A percentile compares a stretch with the other conserved stretches of the same genome.
Evolutionary conservation across 2,113 vertebrate genomes (phyloP).

Genomic region (Tupaia chinensis): DNA sequence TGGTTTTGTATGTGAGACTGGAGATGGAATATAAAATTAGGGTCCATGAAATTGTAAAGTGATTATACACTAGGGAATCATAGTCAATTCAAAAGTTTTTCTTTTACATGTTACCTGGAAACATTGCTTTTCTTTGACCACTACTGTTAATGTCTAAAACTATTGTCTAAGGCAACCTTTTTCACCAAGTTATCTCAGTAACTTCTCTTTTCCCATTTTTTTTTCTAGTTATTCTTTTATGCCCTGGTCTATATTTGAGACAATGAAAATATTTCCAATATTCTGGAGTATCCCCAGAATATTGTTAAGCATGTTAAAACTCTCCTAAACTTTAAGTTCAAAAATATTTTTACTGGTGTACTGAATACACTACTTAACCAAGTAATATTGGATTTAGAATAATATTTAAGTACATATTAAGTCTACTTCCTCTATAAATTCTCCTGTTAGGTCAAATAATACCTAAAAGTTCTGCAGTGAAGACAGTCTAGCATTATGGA

Average conservation of each 20-base stretch:
- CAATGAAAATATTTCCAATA: too few species aligned
- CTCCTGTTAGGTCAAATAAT: neutral
- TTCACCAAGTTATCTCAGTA: neutral
- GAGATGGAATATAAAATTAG: neutral
- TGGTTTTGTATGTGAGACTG: neutral
- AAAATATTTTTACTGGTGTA: neutral
- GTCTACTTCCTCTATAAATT: neutral
- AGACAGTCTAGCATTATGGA: neutral
- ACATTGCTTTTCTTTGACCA: neutral
- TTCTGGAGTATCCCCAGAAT: neutral
- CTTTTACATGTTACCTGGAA: slow-evolving; percentile 36
- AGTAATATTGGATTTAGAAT: neutral
- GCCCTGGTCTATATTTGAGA: neutral
- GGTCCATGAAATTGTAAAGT: neutral
- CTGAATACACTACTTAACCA: neutral
- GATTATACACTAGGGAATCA: neutral
- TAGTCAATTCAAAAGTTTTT: neutral
- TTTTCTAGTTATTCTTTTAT: neutral
- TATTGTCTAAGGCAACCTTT: neutral
- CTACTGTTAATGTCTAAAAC: neutral
- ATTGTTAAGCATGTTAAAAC: neutral
- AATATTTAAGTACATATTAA: neutral
- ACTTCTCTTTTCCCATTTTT: neutral
- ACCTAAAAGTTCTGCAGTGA: neutral
- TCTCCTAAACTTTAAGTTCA: neutral